These are phyloP conservation scores for Delia radicum DNA, from an alignment of 1,140 invertebrate species.

Conservation along the genomic window DNA sequence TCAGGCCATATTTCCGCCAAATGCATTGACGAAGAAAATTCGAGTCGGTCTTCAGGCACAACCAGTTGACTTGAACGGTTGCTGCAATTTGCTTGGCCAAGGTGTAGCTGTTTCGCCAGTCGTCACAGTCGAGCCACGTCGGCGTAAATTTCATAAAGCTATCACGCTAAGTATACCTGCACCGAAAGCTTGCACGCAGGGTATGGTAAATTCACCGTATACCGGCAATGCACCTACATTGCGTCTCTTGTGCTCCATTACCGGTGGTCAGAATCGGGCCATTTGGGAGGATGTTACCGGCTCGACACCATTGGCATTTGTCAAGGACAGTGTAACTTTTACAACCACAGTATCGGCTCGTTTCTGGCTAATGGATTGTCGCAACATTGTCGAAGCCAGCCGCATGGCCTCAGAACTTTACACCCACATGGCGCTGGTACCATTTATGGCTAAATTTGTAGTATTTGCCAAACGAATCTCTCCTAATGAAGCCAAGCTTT, in stretches of 20 bases:
- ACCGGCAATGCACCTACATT: constrained; percentile 90
- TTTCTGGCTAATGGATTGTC: constrained; percentile 99
- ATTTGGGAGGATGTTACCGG: constrained; percentile 99
- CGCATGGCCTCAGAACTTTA: constrained; percentile 99
- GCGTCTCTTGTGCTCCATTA: constrained; percentile 95
- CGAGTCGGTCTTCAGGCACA: constrained; percentile 99
- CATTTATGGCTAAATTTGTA: constrained; percentile 94
- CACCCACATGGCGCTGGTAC: constrained; percentile 85
- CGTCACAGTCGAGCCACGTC: constrained; percentile 95
- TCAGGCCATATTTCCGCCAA: constrained; percentile 96
- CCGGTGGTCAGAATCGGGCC: constrained; percentile 93
- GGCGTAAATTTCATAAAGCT: constrained; percentile 98
- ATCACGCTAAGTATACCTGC: constrained; percentile 97
- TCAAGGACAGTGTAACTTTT: constrained; percentile 98
- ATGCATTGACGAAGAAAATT: constrained; percentile 98
- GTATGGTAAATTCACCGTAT: constrained; percentile 88
- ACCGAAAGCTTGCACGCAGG: constrained; percentile 88
- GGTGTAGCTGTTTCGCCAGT: constrained; percentile 98
- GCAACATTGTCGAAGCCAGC: constrained; percentile 93
- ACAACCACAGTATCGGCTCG: constrained; percentile 99
- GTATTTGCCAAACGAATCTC: constrained; percentile 96
- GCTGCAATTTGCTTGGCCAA: constrained; percentile 93
- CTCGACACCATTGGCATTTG: constrained; percentile 94
- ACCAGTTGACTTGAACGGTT: constrained; percentile 92
- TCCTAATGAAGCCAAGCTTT: constrained; percentile 84